A percentile compares a stretch with the other conserved stretches of the same genome.
Conservation (phyloP, 2,888 invertebrate species). For the Pyrgus malvae region DNA sequence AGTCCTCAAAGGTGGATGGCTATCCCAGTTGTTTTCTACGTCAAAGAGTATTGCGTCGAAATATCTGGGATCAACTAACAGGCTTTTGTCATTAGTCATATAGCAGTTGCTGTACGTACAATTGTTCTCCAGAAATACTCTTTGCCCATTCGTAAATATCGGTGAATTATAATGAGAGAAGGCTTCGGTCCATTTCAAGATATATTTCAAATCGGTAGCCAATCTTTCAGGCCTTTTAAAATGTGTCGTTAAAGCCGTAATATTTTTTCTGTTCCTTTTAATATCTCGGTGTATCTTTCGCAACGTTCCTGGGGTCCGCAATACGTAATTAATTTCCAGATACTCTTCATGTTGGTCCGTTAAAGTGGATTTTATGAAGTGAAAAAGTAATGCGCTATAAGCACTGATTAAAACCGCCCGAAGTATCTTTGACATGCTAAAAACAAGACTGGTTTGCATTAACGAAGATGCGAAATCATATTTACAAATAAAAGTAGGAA, state of each 20-base stretch:
- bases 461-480: background rate
- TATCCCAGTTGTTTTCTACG: no score
- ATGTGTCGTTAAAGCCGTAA: constrained; percentile 44
- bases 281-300: constrained; percentile 42
- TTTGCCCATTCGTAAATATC: no score
- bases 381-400: constrained; percentile 46
- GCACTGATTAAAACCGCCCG: constrained; percentile 45
- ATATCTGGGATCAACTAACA: no score
- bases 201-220: no score
- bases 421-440: constrained; percentile 52
- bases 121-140: no score
- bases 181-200: no score
- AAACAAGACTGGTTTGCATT: background rate
- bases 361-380: constrained; percentile 44
- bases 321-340: constrained; percentile 51
- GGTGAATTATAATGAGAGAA: no score
- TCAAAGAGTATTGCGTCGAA: no score
- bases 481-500: constrained; percentile 11
- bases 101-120: no score
- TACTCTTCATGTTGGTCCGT: constrained; percentile 36
- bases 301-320: constrained; percentile 35
- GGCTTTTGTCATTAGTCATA: no score
- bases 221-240: no score
- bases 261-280: constrained; percentile 39
- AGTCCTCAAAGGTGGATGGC: no score